phyloP scores from a whole-genome alignment of 37 sponge, comb jelly and placozoan genomes.

The Beroe ovata region DNA sequence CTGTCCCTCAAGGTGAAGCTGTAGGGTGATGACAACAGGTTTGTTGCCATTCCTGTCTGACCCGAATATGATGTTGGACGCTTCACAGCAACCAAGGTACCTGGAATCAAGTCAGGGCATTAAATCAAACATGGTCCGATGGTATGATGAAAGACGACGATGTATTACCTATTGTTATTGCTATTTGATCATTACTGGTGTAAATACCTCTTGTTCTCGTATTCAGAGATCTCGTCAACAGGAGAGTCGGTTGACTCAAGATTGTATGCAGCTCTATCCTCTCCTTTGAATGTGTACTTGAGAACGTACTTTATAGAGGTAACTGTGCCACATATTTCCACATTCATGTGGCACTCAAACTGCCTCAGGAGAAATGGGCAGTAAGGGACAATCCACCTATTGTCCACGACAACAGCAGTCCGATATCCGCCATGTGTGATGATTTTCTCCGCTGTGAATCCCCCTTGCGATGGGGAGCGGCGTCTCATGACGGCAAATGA shows the following conservation, averaged over 20 bases:
- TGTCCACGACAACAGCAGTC: not conserved
- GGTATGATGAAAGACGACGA: too few relatives aligned
- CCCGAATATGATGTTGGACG: too few relatives aligned
- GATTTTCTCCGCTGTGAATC: too few relatives aligned
- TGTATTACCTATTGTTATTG: constrained; percentile 48
- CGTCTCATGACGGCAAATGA: not conserved
- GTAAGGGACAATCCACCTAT: not conserved
- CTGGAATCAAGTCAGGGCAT: too few relatives aligned
- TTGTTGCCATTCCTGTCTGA: too few relatives aligned
- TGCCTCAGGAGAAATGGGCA: not conserved
- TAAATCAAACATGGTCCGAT: too few relatives aligned
- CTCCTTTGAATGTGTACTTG: not conserved
- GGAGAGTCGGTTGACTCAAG: constrained; percentile 2
- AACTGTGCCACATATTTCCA: not conserved
- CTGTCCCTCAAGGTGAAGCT: constrained; percentile 68
- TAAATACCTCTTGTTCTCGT: too few relatives aligned
- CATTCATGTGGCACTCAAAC: not conserved
- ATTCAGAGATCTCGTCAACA: too few relatives aligned
- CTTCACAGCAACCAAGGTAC: too few relatives aligned
- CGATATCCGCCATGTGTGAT: not conserved
- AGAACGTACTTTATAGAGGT: not conserved
- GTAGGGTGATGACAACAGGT: constrained; percentile 65
- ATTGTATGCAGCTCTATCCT: not conserved
- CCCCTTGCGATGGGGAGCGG: not conserved
- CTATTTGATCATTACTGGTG: too few relatives aligned